phyloP scores from a whole-genome alignment of 2,888 invertebrate genomes.

The Chaetogeoica ovagalla region DNA sequence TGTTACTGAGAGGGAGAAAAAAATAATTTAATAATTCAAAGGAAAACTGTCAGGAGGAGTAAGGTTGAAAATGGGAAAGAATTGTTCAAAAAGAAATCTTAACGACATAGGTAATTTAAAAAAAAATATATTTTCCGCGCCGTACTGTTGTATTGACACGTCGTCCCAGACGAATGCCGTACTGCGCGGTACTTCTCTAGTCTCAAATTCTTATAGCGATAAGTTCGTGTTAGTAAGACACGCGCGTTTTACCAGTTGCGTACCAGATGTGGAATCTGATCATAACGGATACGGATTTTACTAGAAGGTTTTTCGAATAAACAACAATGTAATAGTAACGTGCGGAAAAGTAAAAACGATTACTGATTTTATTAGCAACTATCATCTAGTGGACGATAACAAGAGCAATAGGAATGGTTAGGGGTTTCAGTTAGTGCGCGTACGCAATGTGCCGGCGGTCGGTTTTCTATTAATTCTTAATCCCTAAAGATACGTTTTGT shows the following conservation, averaged over 20 bases:
- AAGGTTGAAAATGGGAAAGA: neutral
- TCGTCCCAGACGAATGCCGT: neutral
- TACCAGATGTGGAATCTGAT: too few relatives aligned
- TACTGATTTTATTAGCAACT: too few relatives aligned
- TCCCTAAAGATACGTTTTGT: neutral
- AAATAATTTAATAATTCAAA: neutral
- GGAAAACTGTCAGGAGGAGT: neutral
- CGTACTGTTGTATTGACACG: neutral
- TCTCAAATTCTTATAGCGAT: too few relatives aligned
- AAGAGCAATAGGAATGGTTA: too few relatives aligned
- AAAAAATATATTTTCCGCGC: neutral
- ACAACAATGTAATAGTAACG: too few relatives aligned
- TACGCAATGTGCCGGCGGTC: neutral
- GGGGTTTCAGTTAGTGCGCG: neutral
- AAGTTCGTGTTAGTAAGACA: too few relatives aligned
- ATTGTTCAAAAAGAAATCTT: neutral
- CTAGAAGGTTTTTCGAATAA: too few relatives aligned
- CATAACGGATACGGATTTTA: too few relatives aligned
- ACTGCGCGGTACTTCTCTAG: too few relatives aligned
- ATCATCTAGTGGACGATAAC: too few relatives aligned
- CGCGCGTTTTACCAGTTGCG: too few relatives aligned
- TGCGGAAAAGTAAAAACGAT: too few relatives aligned
- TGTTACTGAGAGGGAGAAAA: neutral
- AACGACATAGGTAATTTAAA: neutral
- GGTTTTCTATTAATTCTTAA: conserved; percentile 18